These are phyloP conservation scores for Patella ulyssiponensis DNA, from an alignment of 2,888 invertebrate species.

Conservation along the genomic window DNA sequence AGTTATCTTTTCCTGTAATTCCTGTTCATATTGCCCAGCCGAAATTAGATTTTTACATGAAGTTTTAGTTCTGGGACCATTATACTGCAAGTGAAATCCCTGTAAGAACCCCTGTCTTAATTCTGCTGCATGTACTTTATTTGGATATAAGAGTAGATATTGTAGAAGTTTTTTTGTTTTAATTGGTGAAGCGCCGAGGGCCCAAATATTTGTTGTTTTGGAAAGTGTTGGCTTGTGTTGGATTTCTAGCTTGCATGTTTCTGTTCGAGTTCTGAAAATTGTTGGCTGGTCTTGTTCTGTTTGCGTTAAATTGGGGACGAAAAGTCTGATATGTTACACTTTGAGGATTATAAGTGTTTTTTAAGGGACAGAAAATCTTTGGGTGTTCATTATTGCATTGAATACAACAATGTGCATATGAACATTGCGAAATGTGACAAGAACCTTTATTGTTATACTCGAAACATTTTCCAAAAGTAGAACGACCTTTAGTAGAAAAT, in stretches of 20 bases:
- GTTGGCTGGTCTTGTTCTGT: not conserved
- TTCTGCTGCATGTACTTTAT: not conserved
- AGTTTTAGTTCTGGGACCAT: slow-evolving; percentile 1
- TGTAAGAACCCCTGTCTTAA: slow-evolving; percentile 14
- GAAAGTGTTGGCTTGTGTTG: not conserved
- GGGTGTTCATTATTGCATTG: slow-evolving; percentile 14
- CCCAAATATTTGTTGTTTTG: slow-evolving; percentile 18
- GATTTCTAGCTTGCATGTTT: not conserved
- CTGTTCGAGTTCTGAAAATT: not conserved
- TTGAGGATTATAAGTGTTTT: not conserved
- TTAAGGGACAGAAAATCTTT: not conserved
- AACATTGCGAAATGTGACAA: slow-evolving; percentile 15
- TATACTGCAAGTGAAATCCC: slow-evolving; percentile 21
- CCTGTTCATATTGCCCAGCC: not conserved
- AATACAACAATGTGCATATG: slow-evolving; percentile 11
- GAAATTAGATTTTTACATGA: not conserved
- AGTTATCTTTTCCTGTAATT: slow-evolving; percentile 3
- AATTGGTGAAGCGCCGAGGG: slow-evolving; percentile 20
- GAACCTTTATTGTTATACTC: slow-evolving; percentile 20
- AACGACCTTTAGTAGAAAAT: not conserved
- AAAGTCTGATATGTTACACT: not conserved
- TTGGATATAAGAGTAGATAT: slow-evolving; percentile 4
- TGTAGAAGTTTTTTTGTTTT: not conserved
- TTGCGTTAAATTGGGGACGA: not conserved
- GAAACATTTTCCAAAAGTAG: slow-evolving; percentile 10